Evolutionary conservation across 2,888 invertebrate species (phyloP).

Genomic region (Molanna angustata): DNA sequence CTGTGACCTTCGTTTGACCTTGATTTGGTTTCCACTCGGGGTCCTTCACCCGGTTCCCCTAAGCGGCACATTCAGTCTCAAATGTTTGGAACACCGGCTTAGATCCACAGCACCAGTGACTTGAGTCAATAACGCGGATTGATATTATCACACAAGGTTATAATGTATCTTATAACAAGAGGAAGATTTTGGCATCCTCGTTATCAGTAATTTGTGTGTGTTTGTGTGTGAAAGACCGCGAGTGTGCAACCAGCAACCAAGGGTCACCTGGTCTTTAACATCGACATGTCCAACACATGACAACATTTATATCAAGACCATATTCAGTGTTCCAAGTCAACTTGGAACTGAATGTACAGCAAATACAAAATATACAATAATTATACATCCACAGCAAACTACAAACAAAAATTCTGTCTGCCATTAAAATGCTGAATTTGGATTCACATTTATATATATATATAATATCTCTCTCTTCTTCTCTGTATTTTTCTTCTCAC

Average conservation of each 20-base stretch:
- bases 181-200: too few species aligned
- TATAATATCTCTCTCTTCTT: too few species aligned
- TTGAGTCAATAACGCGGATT: constrained; percentile 8
- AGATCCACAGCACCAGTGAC: constrained; percentile 5
- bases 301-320: constrained; percentile 38
- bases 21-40: constrained; percentile 82
- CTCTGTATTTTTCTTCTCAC: too few species aligned
- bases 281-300: constrained; percentile 34
- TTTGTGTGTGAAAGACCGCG: constrained; percentile 32
- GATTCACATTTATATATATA: too few species aligned
- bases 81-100: constrained; percentile 29
- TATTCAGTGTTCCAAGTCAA: constrained; percentile 50
- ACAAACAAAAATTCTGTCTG: constrained; percentile 28
- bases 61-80: constrained; percentile 33
- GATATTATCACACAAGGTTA: background rate
- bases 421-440: constrained; percentile 25
- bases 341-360: constrained; percentile 44
- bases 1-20: constrained; percentile 63
- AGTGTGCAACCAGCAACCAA: constrained; percentile 33
- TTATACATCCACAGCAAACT: constrained; percentile 32
- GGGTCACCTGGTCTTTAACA: constrained; percentile 32
- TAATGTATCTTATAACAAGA: background rate
- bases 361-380: constrained; percentile 33
- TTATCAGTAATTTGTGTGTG: constrained; percentile 1
- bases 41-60: constrained; percentile 54